These are phyloP conservation scores for Sebastes nivosus DNA, from an alignment of 2,797 vertebrate genomes.

Conservation along the genomic window DNA sequence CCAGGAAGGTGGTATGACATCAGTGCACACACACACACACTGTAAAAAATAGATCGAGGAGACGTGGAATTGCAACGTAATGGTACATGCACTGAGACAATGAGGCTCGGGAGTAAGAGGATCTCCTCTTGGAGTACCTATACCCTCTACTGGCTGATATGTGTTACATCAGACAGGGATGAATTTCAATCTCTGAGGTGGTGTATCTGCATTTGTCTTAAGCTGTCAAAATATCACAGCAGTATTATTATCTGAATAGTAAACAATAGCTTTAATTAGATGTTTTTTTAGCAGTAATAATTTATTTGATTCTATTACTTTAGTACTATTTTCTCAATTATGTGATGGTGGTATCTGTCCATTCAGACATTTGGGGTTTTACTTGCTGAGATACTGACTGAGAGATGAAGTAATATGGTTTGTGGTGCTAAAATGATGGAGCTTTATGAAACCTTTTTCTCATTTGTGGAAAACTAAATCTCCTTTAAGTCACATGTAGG, in stretches of 20 bases:
- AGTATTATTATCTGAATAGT: background rate
- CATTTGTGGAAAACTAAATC: background rate
- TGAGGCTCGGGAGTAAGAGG: background rate
- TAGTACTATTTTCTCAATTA: background rate
- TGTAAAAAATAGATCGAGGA: background rate
- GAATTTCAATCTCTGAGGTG: background rate
- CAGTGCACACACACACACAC: constrained; percentile 7
- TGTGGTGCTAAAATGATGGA: background rate
- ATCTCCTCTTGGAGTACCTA: constrained; percentile 75
- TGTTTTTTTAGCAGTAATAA: background rate
- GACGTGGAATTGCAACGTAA: constrained; percentile 1
- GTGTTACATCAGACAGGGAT: constrained; percentile 52
- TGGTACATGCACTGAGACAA: constrained; percentile 12
- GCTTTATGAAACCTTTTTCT: background rate
- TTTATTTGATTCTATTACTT: background rate
- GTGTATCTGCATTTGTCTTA: background rate
- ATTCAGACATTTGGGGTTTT: background rate
- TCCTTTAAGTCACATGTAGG: background rate
- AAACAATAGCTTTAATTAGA: background rate
- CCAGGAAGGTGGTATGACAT: constrained; percentile 24
- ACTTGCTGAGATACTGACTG: background rate
- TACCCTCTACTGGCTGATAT: constrained; percentile 89
- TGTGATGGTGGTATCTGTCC: background rate
- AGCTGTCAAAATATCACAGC: background rate
- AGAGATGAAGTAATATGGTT: background rate